Base-by-base conservation (phyloP, 2,888 invertebrate genomes). In the Rugalucina vietnamica region DNA sequence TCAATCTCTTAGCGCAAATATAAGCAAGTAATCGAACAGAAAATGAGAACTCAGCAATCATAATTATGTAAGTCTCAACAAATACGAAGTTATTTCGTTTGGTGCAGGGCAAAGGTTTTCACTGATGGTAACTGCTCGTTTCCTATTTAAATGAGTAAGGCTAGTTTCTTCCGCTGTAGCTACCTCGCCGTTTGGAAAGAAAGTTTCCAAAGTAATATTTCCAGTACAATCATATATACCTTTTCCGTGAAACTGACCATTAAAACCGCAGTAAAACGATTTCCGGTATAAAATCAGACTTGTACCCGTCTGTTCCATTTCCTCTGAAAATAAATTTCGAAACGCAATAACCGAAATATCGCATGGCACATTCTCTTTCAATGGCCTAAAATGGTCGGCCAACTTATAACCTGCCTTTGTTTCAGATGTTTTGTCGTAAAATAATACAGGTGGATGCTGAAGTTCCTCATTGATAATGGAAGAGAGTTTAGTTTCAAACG, bases 221-320 rank as follows among this genome's bases (percentile, higher is more conserved):
- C 60, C 76, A 14, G 79, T 39, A 39, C 80, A 79, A 10, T 81
- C 54, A 0, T n/a, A 79, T 29, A 12, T 32, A 39, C 69, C 65
- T 24, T 24, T 69, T 43, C 86, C 76, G 1, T 90, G 70, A 32
- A 79, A 86, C 0, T 49, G 24, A 4, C 84, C n/a, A 8, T 88
- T 89, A 76, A 90, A 92, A 50, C 86, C 89, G 84, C 93, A 93
- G 77, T 90, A 85, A 57, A 90, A 90, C 5, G 92, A 91, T 39
- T 90, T 77, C 37, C 92, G 86, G 73, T 93, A 91, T 27, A 93
- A 81, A 49, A 93, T 89, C 21, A 93, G 43, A 84, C 91, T 92
- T 24, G 92, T 92, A 27, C 91, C 91, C 74, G 91, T 92, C 75
- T 92, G 91, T 65, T 88, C 84, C 24, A 92, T 73, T 76, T 92